A percentile compares a stretch with the other conserved stretches of the same genome.
phyloP scores from a whole-genome alignment of 2,888 invertebrate species.

The Drosophila emarginata region DNA sequence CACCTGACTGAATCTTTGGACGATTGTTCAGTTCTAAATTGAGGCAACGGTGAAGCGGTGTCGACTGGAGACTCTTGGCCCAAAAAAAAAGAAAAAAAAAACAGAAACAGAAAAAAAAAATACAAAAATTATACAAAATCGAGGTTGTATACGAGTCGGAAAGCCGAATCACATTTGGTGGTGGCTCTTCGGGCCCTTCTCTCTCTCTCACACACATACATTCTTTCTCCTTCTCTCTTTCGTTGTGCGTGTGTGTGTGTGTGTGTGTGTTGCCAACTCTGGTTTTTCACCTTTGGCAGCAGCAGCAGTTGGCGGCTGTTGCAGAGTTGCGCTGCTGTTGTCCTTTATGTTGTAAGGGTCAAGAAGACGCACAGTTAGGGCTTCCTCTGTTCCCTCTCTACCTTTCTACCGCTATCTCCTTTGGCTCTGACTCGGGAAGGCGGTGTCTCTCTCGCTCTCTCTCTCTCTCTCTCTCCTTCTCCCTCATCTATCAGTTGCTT shows the following conservation, averaged over 20 bases:
- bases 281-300: slow-evolving; percentile 79
- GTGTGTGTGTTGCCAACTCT: slow-evolving; percentile 65
- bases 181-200: slow-evolving; percentile 50
- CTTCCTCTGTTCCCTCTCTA: slow-evolving; percentile 37
- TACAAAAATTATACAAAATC: slow-evolving; percentile 50
- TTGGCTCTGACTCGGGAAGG: slow-evolving; percentile 13
- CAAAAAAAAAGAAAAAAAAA: slow-evolving; percentile 50
- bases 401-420: slow-evolving; percentile 21
- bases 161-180: slow-evolving; percentile 75
- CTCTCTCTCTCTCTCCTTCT: slow-evolving; percentile 14
- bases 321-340: slow-evolving; percentile 46
- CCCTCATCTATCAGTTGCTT: slow-evolving; percentile 56
- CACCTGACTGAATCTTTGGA: slow-evolving; percentile 83
- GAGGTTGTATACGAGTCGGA: slow-evolving; percentile 43
- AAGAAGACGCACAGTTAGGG: slow-evolving; percentile 77
- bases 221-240: slow-evolving; percentile 43
- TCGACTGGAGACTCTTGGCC: slow-evolving; percentile 55
- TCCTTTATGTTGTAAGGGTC: slow-evolving; percentile 75
- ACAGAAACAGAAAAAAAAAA: slow-evolving; percentile 24
- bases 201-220: too few relatives aligned
- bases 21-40: slow-evolving; percentile 79
- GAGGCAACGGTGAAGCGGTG: slow-evolving; percentile 74
- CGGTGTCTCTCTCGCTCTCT: slow-evolving; percentile 23
- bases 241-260: slow-evolving; percentile 13
- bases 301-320: slow-evolving; percentile 75